Evolutionary conservation across 2,113 vertebrate genomes (phyloP).

Genomic region (Alces alces): DNA sequence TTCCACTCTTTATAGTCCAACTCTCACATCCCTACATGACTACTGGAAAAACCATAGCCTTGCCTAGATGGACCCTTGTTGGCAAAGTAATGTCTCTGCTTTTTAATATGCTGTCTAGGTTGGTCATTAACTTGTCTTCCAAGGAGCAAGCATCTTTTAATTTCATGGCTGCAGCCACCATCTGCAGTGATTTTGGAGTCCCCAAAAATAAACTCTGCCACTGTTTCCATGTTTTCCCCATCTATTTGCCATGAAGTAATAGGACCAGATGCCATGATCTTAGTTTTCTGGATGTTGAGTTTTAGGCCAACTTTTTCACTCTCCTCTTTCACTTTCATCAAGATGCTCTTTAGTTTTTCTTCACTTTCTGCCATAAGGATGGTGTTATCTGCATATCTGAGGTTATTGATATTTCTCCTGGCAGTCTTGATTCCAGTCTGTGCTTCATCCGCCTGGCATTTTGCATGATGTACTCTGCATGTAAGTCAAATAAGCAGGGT

Average conservation of each 20-base stretch:
- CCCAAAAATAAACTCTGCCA: fast-evolving
- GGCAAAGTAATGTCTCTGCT: neutral
- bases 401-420: neutral
- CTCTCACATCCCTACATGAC: neutral
- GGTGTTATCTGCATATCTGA: neutral
- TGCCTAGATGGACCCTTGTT: neutral
- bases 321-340: neutral
- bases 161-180: neutral
- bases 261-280: neutral
- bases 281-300: neutral
- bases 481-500: neutral
- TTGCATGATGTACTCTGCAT: neutral
- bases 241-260: neutral
- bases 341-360: neutral
- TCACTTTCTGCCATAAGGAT: neutral
- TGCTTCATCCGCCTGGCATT: neutral
- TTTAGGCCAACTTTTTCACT: neutral
- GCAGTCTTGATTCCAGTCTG: neutral
- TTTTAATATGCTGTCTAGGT: neutral
- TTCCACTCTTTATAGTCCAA: neutral
- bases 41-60: neutral
- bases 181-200: neutral
- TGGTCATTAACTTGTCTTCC: neutral
- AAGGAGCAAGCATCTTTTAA: neutral
- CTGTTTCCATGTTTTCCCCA: neutral